phyloP scores from a whole-genome alignment of 2,888 invertebrate species.

The Drosophila robusta region DNA sequence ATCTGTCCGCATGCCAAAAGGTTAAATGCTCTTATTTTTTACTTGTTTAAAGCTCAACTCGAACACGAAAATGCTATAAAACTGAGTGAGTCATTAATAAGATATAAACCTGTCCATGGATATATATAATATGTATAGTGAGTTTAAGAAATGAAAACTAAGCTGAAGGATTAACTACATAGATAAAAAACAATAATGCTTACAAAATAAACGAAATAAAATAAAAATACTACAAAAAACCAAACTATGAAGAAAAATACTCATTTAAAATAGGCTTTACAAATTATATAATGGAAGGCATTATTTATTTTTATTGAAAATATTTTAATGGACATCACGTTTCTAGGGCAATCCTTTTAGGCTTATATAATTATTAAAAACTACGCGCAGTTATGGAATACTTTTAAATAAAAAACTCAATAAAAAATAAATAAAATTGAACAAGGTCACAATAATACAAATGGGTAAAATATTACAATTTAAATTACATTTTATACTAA shows the following conservation, averaged over 20 bases:
- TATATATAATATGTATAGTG: not conserved
- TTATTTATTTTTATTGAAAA: not conserved
- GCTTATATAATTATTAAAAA: not conserved
- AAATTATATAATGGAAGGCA: not conserved
- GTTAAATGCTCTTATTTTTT: slow-evolving; percentile 46
- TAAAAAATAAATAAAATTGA: not conserved
- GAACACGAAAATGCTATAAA: slow-evolving; percentile 1
- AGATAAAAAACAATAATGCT: not conserved
- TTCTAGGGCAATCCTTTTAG: not conserved
- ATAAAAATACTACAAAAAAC: not conserved
- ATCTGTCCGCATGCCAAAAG: slow-evolving; percentile 27
- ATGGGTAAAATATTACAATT: too few species aligned
- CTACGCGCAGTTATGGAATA: too few species aligned
- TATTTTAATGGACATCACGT: too few species aligned
- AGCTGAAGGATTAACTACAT: not conserved
- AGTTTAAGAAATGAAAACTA: not conserved
- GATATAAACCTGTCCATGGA: not conserved
- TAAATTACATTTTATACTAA: too few species aligned
- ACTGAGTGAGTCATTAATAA: slow-evolving; percentile 20
- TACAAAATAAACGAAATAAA: not conserved
- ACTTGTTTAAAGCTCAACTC: not conserved
- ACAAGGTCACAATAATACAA: too few species aligned
- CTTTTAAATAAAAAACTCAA: not conserved
- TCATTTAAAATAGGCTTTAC: not conserved
- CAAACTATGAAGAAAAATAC: not conserved